Evolutionary conservation across 2,113 vertebrate species (phyloP).

Genomic region (Pelmatolapia mariae): DNA sequence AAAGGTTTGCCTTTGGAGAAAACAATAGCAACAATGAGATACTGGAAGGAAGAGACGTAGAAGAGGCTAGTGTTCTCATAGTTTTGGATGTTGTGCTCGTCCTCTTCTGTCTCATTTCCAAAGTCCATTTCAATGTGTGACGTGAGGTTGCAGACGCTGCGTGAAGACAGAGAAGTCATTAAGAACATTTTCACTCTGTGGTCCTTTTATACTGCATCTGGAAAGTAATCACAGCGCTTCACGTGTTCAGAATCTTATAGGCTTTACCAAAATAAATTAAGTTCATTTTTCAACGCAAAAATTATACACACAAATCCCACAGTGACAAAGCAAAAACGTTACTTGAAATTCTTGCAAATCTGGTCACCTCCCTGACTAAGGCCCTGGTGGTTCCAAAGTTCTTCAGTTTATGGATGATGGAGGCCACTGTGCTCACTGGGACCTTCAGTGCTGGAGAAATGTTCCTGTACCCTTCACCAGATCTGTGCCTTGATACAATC

Average conservation of each 20-base stretch:
- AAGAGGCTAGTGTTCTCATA: constrained; percentile 97
- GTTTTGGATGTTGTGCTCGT: constrained; percentile 85
- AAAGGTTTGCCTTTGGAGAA: constrained; percentile 99
- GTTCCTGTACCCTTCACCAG: background rate
- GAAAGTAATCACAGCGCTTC: background rate
- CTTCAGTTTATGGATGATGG: background rate
- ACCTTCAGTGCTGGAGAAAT: background rate
- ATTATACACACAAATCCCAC: background rate
- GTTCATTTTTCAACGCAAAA: background rate
- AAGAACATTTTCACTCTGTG: background rate
- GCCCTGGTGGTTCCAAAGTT: background rate
- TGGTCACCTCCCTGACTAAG: background rate
- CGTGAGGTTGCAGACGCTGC: constrained; percentile 77
- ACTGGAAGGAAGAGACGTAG: constrained; percentile 95
- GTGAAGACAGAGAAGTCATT: background rate
- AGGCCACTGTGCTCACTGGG: background rate
- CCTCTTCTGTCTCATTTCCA: constrained; percentile 68
- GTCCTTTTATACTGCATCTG: background rate
- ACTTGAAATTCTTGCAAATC: background rate
- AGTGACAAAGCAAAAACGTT: background rate
- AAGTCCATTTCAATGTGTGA: constrained; percentile 47
- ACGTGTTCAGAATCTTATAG: background rate
- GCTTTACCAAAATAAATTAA: background rate
- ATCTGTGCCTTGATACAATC: background rate
- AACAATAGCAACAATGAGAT: constrained; percentile 91